These are phyloP conservation scores for Sebastes dallii DNA, from an alignment of 2,797 vertebrate genomes.

Conservation along the genomic window DNA sequence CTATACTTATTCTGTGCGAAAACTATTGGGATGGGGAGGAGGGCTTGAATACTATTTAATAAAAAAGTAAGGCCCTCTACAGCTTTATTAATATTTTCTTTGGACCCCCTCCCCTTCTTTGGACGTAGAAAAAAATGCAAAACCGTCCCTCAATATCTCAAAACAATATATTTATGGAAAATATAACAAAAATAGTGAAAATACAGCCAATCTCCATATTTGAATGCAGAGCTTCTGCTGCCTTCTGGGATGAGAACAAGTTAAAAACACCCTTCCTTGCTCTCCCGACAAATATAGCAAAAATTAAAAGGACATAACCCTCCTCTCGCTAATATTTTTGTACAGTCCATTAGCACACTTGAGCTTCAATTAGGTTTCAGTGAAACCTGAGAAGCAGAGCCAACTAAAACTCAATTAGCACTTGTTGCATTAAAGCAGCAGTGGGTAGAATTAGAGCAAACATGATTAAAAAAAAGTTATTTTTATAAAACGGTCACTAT, in stretches of 20 bases:
- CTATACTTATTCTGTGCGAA: not conserved
- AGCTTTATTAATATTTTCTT: not conserved
- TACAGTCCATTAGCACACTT: not conserved
- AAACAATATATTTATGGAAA: not conserved
- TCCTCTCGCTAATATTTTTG: not conserved
- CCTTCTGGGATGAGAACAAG: not conserved
- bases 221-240: not conserved
- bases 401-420: not conserved
- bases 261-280: not conserved
- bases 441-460: not conserved
- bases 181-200: not conserved
- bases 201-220: not conserved
- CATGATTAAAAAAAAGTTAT: too few relatives aligned
- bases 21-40: not conserved
- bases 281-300: not conserved
- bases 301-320: not conserved
- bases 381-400: not conserved
- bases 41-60: not conserved
- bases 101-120: too few relatives aligned
- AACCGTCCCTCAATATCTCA: not conserved
- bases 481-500: too few relatives aligned
- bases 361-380: not conserved
- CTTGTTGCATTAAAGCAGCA: not conserved
- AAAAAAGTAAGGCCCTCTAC: not conserved
- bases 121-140: not conserved